Evolutionary conservation across 1,140 invertebrate genomes (phyloP), one percentile per base, ranked within the genome.

Genomic region (Linepithema humile): DNA sequence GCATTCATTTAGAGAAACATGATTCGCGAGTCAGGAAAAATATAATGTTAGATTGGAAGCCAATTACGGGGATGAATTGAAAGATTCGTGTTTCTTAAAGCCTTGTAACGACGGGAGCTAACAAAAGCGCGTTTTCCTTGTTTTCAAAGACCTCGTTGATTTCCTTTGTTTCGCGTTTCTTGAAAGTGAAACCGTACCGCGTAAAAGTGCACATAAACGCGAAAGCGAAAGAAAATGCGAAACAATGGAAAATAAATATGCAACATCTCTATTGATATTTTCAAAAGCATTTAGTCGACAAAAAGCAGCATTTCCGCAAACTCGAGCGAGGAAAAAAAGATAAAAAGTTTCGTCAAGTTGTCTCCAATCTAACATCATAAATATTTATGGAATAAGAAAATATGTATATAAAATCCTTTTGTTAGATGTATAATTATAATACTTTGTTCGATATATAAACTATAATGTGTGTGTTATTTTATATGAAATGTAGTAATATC

Each of bases 81-180:
- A 2, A 69, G 64, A 70, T 80, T 77, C 75, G 32, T 40, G 75
- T 80, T 80, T 70, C 35, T 32, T n/a, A 40, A 80, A 55, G n/a
- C 75, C 64, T 80, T 80, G 69, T 80, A 35, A 70, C 17, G 15
- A 43, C 26, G 48, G 15, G 5, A 48, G 26, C 12, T 57, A 57
- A 40, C 48, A 80, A 55, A 69, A 32, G 35, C 48, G 4, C 35
- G 9, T 3, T 74, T 0, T 62, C 1, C 23, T 48, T 32, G 20
- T 53, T 80, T 70, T 70, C 48, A 70, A 80, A 80, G 64, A 70
- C 23, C 1, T 38, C 20, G 15, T 65, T 77, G 60, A 77, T 77
- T 62, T 50, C n/a, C 32, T 69, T 57, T 38, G 64, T 55, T 67
- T 55, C 6, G 17, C 17, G 48, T 55, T 80, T 69, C 64, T 80